Percentiles rank a stretch among this genome's conserved stretches.
phyloP scores from a whole-genome alignment of 2,797 vertebrate genomes.

The Eulemur mongoz region DNA sequence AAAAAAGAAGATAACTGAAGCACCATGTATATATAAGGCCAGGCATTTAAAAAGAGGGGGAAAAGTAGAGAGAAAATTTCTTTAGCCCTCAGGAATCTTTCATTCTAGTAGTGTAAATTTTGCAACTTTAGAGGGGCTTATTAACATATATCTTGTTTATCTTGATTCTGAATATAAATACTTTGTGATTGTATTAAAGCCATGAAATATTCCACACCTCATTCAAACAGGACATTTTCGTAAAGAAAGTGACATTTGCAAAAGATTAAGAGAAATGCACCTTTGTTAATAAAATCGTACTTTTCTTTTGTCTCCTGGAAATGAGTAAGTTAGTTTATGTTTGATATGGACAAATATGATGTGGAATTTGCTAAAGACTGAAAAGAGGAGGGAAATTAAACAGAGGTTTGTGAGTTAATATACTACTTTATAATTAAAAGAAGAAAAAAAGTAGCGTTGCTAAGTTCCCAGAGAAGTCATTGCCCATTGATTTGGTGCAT shows the following conservation, averaged over 20 bases:
- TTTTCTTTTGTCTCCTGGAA: background rate
- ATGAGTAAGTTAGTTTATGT: constrained; percentile 10
- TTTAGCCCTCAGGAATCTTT: background rate
- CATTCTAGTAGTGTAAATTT: background rate
- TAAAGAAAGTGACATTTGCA: background rate
- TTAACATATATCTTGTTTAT: background rate
- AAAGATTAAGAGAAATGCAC: background rate
- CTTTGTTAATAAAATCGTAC: constrained; percentile 4
- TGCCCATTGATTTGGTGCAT: background rate
- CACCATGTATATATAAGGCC: background rate
- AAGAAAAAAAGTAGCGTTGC: background rate
- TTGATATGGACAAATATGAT: background rate
- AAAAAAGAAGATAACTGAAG: background rate
- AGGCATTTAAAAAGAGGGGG: background rate
- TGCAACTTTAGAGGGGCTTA: background rate
- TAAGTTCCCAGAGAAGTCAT: background rate
- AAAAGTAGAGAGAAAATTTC: background rate
- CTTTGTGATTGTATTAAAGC: background rate
- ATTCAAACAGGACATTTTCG: background rate
- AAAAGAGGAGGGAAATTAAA: background rate
- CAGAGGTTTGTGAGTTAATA: background rate
- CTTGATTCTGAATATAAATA: background rate
- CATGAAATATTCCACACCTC: background rate
- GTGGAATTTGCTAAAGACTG: background rate
- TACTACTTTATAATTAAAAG: background rate